phyloP scores from a whole-genome alignment of 2,113 vertebrate species.

The Phainopepla nitens region DNA sequence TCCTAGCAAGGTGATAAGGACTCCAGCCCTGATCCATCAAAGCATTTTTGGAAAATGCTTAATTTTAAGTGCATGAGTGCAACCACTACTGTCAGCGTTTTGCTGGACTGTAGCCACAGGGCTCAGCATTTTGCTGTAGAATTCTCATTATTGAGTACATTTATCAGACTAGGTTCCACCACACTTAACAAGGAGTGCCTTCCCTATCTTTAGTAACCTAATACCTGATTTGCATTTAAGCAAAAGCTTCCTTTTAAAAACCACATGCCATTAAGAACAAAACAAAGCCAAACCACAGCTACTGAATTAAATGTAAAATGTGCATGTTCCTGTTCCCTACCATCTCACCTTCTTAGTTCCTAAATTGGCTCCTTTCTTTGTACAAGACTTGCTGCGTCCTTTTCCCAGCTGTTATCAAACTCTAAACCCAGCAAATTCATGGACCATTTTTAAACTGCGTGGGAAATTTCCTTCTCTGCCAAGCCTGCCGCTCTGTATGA shows the following conservation, averaged over 20 bases:
- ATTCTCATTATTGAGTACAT: neutral
- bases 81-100: neutral
- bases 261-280: neutral
- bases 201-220: neutral
- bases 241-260: conserved; percentile 29
- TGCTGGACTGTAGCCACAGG: neutral
- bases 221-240: conserved; percentile 39
- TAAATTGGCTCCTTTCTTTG: neutral
- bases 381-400: neutral
- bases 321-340: neutral
- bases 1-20: conserved; percentile 19
- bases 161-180: neutral
- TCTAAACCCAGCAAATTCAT: neutral
- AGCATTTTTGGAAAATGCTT: neutral
- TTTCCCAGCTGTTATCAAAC: neutral
- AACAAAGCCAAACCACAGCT: neutral
- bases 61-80: neutral
- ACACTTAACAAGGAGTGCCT: neutral
- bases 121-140: neutral
- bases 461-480: conserved; percentile 33
- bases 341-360: neutral
- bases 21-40: neutral
- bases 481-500: conserved; percentile 5
- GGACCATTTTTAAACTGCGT: neutral
- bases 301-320: neutral